Conservation (phyloP, 2,888 invertebrate genomes). For the Phalangium opilio region DNA sequence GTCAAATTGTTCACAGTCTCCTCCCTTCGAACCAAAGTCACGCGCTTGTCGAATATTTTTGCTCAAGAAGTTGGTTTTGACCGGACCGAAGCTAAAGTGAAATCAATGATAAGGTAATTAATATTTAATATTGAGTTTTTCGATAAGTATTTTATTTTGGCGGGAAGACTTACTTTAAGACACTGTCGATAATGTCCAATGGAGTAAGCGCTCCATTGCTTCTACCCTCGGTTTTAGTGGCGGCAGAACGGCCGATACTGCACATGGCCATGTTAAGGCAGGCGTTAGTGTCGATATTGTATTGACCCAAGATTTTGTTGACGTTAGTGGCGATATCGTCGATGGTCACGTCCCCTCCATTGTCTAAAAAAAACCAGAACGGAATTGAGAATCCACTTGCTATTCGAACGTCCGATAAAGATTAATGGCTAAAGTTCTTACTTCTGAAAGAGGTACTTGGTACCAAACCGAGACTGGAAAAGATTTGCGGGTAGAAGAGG, state of each 20-base stretch:
- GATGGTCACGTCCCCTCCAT: conserved; percentile 10
- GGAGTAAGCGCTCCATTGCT: background rate
- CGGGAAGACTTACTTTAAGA: conserved; percentile 15
- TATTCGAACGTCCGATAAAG: too few relatives aligned
- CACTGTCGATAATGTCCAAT: conserved; percentile 10
- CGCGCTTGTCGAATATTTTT: conserved; percentile 11
- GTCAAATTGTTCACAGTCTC: conserved; percentile 14
- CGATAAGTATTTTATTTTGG: too few relatives aligned
- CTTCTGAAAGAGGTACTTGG: too few relatives aligned
- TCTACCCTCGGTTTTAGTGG: conserved; percentile 1
- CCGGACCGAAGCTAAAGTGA: conserved; percentile 7
- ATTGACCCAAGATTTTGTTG: conserved; percentile 12
- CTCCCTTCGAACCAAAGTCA: conserved; percentile 13
- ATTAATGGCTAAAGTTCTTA: too few relatives aligned
- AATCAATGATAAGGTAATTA: background rate
- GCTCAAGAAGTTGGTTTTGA: conserved; percentile 8
- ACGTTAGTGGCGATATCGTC: conserved; percentile 6
- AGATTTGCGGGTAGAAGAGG: conserved; percentile 12
- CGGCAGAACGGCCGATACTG: conserved; percentile 7
- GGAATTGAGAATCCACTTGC: background rate
- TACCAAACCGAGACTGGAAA: conserved; percentile 5
- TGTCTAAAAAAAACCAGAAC: background rate
- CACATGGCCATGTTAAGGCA: conserved; percentile 15
- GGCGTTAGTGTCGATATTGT: conserved; percentile 14
- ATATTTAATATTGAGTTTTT: background rate